Percentiles rank a stretch among this genome's conserved stretches.
Conservation (phyloP, 1,140 invertebrate species). For the Lordiphosa clarofinis region DNA sequence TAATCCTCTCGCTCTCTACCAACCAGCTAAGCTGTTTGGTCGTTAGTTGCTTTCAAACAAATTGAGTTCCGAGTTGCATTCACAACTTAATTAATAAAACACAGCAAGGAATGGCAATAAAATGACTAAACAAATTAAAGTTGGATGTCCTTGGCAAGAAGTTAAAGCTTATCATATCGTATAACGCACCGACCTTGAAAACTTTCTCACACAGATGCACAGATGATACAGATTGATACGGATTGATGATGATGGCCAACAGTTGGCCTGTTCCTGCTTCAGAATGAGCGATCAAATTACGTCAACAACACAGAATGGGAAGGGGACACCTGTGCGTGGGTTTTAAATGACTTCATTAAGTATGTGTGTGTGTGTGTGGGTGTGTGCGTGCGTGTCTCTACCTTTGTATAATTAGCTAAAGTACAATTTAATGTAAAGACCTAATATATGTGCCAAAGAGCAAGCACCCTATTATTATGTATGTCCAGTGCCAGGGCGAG, state of each 20-base stretch:
- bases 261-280: slow-evolving; percentile 18
- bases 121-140: slow-evolving; percentile 5
- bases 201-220: background rate
- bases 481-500: slow-evolving; percentile 37
- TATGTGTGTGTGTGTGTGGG: slow-evolving; percentile 9
- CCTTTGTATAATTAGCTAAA: slow-evolving; percentile 50
- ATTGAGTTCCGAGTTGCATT: slow-evolving; percentile 35
- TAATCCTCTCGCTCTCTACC: slow-evolving; percentile 5
- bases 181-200: slow-evolving; percentile 40
- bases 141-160: slow-evolving; percentile 10
- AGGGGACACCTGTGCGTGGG: slow-evolving; percentile 58
- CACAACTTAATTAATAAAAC: background rate
- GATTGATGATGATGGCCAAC: slow-evolving; percentile 16
- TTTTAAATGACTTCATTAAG: slow-evolving; percentile 49
- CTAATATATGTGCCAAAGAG: slow-evolving; percentile 24
- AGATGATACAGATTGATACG: slow-evolving; percentile 28
- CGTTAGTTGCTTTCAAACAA: slow-evolving; percentile 28
- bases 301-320: slow-evolving; percentile 45
- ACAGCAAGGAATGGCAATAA: background rate
- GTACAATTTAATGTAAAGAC: slow-evolving; percentile 27
- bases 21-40: slow-evolving; percentile 13
- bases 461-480: slow-evolving; percentile 36
- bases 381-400: slow-evolving; percentile 1
- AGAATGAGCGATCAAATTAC: slow-evolving; percentile 55
- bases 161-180: slow-evolving; percentile 14